Evolutionary conservation across 2,797 vertebrate species (phyloP), one percentile per base, ranked within the genome.

Genomic region (Muscicapa comitata): DNA sequence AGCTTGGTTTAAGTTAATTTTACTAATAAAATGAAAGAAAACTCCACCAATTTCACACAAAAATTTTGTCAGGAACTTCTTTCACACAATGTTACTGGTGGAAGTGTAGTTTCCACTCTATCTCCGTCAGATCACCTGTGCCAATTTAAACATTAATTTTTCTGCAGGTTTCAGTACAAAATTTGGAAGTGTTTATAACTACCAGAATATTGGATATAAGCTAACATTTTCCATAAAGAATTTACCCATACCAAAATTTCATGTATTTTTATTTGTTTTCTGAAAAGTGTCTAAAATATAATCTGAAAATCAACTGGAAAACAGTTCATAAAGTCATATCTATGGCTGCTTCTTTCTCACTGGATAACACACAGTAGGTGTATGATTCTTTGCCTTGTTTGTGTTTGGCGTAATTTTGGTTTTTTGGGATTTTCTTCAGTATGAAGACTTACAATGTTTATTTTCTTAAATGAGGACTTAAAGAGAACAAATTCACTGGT

Each of bases 21-120:
- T 62, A 38, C 4, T 42, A 71, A 45, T 24, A 25, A 71, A 66
- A 37, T 2, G 7, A 1, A 43, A 68, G 25, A 1, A 0, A 2
- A 3, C 2, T 0, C 7, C 25, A 14, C 9, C 2, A 25, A 19
- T 76, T 80, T 78, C 40, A n/a, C 31, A 67, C 17, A 42, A 50
- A 48, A 59, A 8, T 6, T 71, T 57, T 67, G 35, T n/a, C 28
- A 55, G 31, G 10, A 74, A 43, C 5, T 47, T 62, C 10, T 57
- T 84, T 73, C 55, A 63, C 16, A 16, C 5, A 5, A 15, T 42
- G 3, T 37, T 63, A 5, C 31, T 47, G 5, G 5, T 76, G n/a
- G 13, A 59, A 58, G 10, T 12, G 8, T 40, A 45, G 24, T 20
- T 72, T 83, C 63, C 83, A 21, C 31, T 35, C 17, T 37, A 59